Percentiles rank a stretch among this genome's conserved stretches.
phyloP scores from a whole-genome alignment of 1,140 invertebrate species.

The Anastatus disparis region DNA sequence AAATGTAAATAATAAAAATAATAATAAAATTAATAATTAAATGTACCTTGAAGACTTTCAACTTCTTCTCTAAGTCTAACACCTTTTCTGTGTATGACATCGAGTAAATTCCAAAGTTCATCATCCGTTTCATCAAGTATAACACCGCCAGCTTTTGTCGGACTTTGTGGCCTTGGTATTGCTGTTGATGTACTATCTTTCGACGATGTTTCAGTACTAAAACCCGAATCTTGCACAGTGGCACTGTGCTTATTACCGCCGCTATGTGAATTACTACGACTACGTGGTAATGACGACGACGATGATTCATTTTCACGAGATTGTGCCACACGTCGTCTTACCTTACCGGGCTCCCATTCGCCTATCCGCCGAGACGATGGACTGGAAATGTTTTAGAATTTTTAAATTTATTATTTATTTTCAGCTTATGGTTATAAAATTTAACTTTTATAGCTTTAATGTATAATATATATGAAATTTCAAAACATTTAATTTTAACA shows the following conservation, averaged over 20 bases:
- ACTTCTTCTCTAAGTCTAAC: slow-evolving; percentile 80
- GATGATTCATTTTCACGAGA: slow-evolving; percentile 61
- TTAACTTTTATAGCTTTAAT: neutral
- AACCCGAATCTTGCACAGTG: slow-evolving; percentile 85
- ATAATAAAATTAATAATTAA: too few species aligned
- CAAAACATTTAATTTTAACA: too few species aligned
- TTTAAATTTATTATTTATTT: too few species aligned
- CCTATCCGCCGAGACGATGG: slow-evolving; percentile 59
- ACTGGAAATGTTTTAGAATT: too few species aligned
- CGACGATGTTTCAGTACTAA: slow-evolving; percentile 84
- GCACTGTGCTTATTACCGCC: slow-evolving; percentile 70
- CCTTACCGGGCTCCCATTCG: slow-evolving; percentile 83
- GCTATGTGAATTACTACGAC: slow-evolving; percentile 74
- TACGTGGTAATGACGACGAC: slow-evolving; percentile 70
- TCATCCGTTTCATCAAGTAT: slow-evolving; percentile 74
- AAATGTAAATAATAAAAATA: too few species aligned
- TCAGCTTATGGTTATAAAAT: neutral
- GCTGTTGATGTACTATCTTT: slow-evolving; percentile 75
- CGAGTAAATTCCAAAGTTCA: slow-evolving; percentile 85
- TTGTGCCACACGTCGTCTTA: slow-evolving; percentile 71
- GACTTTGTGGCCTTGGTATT: slow-evolving; percentile 64
- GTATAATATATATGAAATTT: too few species aligned
- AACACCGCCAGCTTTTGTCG: slow-evolving; percentile 50
- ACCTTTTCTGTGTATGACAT: slow-evolving; percentile 85
- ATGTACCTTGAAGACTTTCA: slow-evolving; percentile 69